Conservation (phyloP, 1,140 invertebrate species). For the Drosophila rhopaloa region DNA sequence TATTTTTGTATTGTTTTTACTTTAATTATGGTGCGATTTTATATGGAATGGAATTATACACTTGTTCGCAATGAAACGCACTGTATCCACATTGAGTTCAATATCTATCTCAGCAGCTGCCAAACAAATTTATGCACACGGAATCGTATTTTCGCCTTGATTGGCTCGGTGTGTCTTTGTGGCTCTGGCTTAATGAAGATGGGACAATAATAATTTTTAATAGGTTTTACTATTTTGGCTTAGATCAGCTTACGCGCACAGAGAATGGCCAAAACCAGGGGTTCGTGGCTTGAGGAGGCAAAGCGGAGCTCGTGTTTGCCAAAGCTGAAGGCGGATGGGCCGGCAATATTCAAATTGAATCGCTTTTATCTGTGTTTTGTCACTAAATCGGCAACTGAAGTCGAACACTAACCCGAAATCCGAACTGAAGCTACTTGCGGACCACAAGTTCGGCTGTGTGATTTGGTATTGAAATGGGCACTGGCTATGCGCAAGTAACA, state of each 20-base stretch:
- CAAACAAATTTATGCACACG: conserved; percentile 67
- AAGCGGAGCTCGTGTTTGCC: conserved; percentile 7
- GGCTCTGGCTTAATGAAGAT: conserved; percentile 62
- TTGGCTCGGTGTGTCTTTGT: conserved; percentile 45
- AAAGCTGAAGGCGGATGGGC: conserved; percentile 37
- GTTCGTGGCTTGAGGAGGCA: background rate
- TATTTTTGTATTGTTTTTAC: background rate
- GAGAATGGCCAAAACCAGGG: conserved; percentile 17
- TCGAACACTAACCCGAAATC: conserved; percentile 51
- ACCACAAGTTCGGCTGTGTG: conserved; percentile 7
- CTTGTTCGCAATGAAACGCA: background rate
- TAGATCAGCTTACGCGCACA: conserved; percentile 44
- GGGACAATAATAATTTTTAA: conserved; percentile 78
- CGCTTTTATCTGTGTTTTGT: conserved; percentile 70
- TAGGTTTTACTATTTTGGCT: conserved; percentile 68
- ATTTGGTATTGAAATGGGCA: conserved; percentile 38
- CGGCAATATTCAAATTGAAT: conserved; percentile 76
- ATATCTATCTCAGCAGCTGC: conserved; percentile 23
- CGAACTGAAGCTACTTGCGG: conserved; percentile 63
- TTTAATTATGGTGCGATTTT: too few species aligned
- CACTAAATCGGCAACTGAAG: conserved; percentile 78
- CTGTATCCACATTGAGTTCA: conserved; percentile 31
- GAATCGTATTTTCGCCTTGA: conserved; percentile 63
- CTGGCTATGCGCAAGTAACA: conserved; percentile 62
- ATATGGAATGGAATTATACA: too few species aligned